phyloP scores from a whole-genome alignment of 2,797 vertebrate genomes.

The Lutra lutra region DNA sequence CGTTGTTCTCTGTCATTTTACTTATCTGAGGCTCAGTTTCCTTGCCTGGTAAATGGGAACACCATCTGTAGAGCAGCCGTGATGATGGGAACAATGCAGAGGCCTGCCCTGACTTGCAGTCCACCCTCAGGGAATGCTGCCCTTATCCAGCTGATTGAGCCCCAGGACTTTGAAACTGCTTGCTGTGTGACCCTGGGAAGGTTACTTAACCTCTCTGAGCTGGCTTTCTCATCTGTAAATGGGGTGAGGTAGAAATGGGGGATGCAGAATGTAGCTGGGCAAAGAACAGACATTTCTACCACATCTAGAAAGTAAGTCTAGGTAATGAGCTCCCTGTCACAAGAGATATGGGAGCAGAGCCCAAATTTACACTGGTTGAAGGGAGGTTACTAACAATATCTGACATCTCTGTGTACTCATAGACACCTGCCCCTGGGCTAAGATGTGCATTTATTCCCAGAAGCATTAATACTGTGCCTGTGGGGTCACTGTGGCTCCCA shows the following conservation, averaged over 20 bases:
- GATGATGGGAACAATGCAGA: neutral
- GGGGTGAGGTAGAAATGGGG: neutral
- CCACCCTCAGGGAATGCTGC: neutral
- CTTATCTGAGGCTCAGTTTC: neutral
- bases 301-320: neutral
- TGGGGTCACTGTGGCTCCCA: neutral
- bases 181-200: neutral
- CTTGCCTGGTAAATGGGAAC: neutral
- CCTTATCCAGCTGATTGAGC: neutral
- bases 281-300: neutral
- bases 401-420: neutral
- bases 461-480: neutral
- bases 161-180: neutral
- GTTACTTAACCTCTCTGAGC: neutral
- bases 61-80: neutral
- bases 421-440: neutral
- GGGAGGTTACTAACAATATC: neutral
- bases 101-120: neutral
- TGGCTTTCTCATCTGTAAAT: neutral
- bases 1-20: neutral
- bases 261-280: neutral
- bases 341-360: neutral
- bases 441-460: neutral
- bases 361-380: neutral
- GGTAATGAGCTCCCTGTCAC: neutral